Evolutionary conservation across 2,888 invertebrate species (phyloP).

Genomic region (Phorcus lineatus): DNA sequence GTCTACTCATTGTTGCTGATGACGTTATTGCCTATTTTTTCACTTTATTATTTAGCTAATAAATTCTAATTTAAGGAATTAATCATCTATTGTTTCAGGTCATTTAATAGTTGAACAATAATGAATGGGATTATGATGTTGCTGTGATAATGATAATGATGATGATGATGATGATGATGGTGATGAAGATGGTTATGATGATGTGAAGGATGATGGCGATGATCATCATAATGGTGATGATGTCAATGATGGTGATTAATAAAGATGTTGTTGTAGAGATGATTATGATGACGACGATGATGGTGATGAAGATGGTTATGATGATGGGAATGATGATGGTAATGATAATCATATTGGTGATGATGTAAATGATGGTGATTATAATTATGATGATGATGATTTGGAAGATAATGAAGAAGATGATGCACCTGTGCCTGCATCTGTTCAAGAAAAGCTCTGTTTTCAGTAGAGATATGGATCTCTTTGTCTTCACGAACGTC

Average conservation of each 20-base stretch:
- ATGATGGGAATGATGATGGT: background rate
- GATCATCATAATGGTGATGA: background rate
- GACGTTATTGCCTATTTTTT: too few species aligned
- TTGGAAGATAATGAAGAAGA: background rate
- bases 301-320: background rate
- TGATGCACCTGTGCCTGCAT: background rate
- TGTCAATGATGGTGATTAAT: background rate
- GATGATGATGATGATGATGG: too few species aligned
- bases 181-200: too few species aligned
- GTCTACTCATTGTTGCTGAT: too few species aligned
- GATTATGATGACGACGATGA: background rate
- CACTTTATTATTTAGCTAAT: too few species aligned
- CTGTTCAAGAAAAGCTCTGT: background rate
- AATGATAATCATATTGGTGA: background rate
- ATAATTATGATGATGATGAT: too few species aligned
- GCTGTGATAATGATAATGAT: too few species aligned
- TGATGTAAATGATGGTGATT: background rate
- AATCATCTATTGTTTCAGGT: too few species aligned
- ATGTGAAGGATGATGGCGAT: too few species aligned
- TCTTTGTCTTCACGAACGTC: background rate
- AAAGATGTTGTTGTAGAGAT: background rate
- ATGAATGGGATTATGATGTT: too few species aligned
- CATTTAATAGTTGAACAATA: too few species aligned
- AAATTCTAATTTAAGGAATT: too few species aligned
- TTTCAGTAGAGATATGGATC: background rate